Conservation (phyloP, 2,888 invertebrate species). For the Linnaemya tessellans region DNA sequence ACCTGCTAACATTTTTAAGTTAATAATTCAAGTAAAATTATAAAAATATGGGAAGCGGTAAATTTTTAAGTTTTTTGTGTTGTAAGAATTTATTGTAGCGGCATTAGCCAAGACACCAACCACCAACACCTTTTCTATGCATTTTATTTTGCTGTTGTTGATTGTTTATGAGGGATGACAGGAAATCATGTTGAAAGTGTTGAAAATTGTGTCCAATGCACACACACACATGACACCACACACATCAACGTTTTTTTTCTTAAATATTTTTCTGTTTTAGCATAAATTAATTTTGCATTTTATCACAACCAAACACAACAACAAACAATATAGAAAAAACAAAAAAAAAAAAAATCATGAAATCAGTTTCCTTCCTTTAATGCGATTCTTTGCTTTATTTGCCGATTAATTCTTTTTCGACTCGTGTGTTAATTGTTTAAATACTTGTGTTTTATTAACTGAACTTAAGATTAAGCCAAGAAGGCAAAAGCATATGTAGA, state of each 20-base stretch:
- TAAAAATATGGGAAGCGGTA: no score
- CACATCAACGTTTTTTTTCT: slow-evolving; percentile 2
- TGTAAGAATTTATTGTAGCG: not conserved
- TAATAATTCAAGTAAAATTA: no score
- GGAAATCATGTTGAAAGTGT: slow-evolving; percentile 65
- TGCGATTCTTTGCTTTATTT: slow-evolving; percentile 37
- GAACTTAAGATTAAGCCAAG: slow-evolving; percentile 46
- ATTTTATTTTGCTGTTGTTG: slow-evolving; percentile 5
- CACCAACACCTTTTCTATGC: not conserved
- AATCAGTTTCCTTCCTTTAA: slow-evolving; percentile 67
- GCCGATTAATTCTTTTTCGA: slow-evolving; percentile 51
- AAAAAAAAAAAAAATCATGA: slow-evolving; percentile 26
- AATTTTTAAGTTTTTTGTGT: no score
- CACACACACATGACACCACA: not conserved
- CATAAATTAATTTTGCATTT: slow-evolving; percentile 57
- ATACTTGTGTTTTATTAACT: not conserved
- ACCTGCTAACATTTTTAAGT: no score
- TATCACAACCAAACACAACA: not conserved
- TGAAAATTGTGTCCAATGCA: slow-evolving; percentile 23
- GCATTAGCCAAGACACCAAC: not conserved
- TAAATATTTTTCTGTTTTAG: slow-evolving; percentile 26
- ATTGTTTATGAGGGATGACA: slow-evolving; percentile 58
- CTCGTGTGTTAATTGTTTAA: slow-evolving; percentile 50
- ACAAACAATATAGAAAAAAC: not conserved
- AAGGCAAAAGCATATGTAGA: not conserved